Conservation (phyloP, 1,140 invertebrate genomes). For the Portunus trituberculatus region DNA sequence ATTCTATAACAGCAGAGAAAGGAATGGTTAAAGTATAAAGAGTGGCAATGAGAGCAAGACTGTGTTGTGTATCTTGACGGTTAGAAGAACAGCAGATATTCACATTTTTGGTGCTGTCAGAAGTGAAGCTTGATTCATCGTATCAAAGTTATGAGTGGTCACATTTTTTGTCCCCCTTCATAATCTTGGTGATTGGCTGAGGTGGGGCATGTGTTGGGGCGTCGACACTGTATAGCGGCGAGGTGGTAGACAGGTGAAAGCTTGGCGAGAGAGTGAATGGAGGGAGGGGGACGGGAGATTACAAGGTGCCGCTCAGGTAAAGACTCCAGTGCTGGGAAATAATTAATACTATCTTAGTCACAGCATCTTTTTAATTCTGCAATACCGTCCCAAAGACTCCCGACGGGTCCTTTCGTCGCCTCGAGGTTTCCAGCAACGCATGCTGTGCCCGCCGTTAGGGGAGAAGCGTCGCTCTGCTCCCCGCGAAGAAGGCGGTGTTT, state of each 20-base stretch:
- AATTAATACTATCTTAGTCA: slow-evolving; percentile 66
- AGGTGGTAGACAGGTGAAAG: neutral
- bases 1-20: no score
- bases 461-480: neutral
- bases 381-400: slow-evolving; percentile 65
- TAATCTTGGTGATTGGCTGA: neutral
- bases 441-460: neutral
- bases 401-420: slow-evolving; percentile 58
- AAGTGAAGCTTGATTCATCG: neutral
- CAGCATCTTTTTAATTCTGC: slow-evolving; percentile 73
- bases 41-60: neutral
- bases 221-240: neutral
- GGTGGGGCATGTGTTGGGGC: neutral
- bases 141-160: neutral
- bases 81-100: neutral
- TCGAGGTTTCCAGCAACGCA: slow-evolving; percentile 68
- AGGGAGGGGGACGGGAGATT: neutral
- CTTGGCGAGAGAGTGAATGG: neutral
- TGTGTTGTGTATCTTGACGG: neutral
- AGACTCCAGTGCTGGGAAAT: slow-evolving; percentile 49
- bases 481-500: neutral
- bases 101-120: neutral
- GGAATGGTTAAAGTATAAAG: neutral
- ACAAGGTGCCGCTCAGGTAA: neutral
- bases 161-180: neutral